Base-by-base conservation (phyloP, 2,888 invertebrate genomes). In the Lamellibrachia satsuma region DNA sequence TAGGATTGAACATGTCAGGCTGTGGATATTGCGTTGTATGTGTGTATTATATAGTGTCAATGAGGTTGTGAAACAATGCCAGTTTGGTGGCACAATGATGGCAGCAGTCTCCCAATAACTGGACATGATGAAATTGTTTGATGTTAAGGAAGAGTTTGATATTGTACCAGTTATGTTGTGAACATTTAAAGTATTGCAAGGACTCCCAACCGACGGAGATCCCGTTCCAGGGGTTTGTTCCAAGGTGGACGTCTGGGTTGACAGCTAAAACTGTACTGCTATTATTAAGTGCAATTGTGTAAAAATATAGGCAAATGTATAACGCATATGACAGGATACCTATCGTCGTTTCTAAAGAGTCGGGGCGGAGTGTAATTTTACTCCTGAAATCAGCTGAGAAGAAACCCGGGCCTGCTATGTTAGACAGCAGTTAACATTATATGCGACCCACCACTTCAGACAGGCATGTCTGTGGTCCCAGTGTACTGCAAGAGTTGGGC, bases 161-260 rank as follows among this genome's bases (percentile, higher is more conserved):
- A 75, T 75, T 75, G 75, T 75, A 75, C 75, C 75, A 75, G 75
- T 75, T n/a, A 75, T 75, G 75, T 75, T 75, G 75, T 75, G 75
- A 75, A n/a, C 75, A 75, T 75, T 75, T 75, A 75, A 75, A 22
- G 7, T 75, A 75, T 75, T 75, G 75, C 75, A 75, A 75, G 15
- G 75, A 75, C 75, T n/a, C 11, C 75, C 75, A n/a, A 22, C 22
- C 15, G 75, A 75, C 2, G 75, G 22, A 4, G 75, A 22, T 22
- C 75, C 4, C 75, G 75, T 75, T 75, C 75, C 75, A 75, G 75
- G 75, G 75, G 75, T 75, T 22, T 75, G 3, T 39, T 75, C 22
- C 6, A 22, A 75, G 6, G 75, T 75, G 22, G 75, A n/a, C 22
- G 75, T 11, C n/a, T 22, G 75, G 3, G 6, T 75, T n/a, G n/a